phyloP scores from a whole-genome alignment of 2,113 vertebrate genomes.

The Eulacestoma nigropectus region DNA sequence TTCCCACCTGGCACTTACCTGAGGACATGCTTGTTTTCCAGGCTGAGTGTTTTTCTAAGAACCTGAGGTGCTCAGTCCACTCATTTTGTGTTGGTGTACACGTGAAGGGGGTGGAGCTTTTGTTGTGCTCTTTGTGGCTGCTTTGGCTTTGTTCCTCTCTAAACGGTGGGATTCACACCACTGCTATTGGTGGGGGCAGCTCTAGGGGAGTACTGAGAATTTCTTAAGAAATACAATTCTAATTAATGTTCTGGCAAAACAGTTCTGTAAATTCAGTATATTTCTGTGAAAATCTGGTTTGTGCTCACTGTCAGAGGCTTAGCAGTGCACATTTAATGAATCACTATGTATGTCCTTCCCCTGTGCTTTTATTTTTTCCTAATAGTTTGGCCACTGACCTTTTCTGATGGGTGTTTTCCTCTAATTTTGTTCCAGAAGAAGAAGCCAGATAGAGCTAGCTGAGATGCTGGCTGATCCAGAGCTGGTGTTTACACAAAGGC shows the following conservation, averaged over 20 bases:
- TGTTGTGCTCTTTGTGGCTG: not conserved
- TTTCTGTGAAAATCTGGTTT: not conserved
- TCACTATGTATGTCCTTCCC: not conserved
- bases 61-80: not conserved
- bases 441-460: not conserved
- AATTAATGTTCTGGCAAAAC: not conserved
- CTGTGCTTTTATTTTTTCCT: not conserved
- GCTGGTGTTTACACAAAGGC: not conserved
- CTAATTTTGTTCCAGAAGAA: not conserved
- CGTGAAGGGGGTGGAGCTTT: not conserved
- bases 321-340: not conserved
- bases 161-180: not conserved
- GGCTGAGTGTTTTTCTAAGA: not conserved
- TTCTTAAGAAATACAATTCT: not conserved
- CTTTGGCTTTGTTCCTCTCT: not conserved
- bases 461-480: not conserved
- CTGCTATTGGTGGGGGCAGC: not conserved
- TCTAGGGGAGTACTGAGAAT: not conserved
- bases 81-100: not conserved
- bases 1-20: not conserved
- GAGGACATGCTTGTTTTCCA: not conserved
- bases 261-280: not conserved
- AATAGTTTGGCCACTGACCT: not conserved
- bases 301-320: not conserved
- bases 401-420: not conserved